phyloP scores from a whole-genome alignment of 2,113 vertebrate genomes.

The Rostratula benghalensis region DNA sequence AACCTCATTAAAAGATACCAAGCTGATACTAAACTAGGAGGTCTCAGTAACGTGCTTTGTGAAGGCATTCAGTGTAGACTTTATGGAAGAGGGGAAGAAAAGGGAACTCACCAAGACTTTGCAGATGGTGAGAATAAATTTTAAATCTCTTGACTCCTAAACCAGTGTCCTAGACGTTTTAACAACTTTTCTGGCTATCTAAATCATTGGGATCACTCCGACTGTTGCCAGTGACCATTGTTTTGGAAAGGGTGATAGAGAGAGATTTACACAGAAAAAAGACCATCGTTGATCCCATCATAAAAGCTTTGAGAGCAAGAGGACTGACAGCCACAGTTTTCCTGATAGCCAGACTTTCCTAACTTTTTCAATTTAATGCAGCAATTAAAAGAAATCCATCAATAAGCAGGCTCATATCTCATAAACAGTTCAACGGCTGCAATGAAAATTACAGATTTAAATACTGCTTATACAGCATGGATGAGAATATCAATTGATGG shows the following conservation, averaged over 20 bases:
- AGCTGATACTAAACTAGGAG: neutral
- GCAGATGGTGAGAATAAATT: neutral
- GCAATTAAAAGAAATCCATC: neutral
- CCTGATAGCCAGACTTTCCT: neutral
- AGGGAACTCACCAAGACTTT: neutral
- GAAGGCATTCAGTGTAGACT: neutral
- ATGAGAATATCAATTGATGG: neutral
- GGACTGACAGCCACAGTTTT: neutral
- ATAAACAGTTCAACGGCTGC: constrained; percentile 19
- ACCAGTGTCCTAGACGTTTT: fast-evolving
- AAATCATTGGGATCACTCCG: neutral
- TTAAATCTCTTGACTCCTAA: neutral
- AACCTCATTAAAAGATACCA: neutral
- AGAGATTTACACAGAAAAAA: neutral
- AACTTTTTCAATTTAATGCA: neutral
- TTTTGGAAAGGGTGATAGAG: neutral
- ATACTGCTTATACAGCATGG: neutral
- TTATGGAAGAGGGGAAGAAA: neutral
- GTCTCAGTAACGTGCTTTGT: neutral
- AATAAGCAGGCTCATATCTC: neutral
- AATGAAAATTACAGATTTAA: constrained; percentile 1
- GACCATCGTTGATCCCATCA: neutral
- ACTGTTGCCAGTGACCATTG: neutral
- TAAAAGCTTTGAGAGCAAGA: fast-evolving
- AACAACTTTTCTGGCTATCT: neutral